Conservation (phyloP, 2,113 vertebrate genomes). For the Rana temporaria region DNA sequence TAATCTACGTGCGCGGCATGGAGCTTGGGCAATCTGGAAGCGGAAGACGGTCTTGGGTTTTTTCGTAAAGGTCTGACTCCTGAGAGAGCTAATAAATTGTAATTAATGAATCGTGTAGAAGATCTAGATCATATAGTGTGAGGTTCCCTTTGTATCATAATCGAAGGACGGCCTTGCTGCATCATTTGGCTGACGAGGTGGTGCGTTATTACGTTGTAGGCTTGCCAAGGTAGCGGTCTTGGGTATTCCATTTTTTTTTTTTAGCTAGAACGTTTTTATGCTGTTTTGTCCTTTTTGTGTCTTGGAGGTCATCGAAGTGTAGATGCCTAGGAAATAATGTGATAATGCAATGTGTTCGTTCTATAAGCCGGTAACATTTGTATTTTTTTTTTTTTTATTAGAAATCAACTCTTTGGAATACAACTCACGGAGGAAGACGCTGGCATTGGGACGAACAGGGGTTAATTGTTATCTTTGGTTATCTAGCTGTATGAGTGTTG, state of each 20-base stretch:
- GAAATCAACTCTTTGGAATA: slow-evolving; percentile 57
- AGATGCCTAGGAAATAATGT: no score
- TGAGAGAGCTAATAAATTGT: slow-evolving; percentile 5
- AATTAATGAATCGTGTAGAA: slow-evolving; percentile 21
- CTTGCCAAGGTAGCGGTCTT: background rate
- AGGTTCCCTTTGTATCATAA: slow-evolving; percentile 14
- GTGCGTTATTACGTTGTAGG: slow-evolving; percentile 1
- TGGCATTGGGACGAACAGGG: slow-evolving; percentile 67
- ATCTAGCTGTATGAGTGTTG: slow-evolving; percentile 88
- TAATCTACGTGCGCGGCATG: background rate
- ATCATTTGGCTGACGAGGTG: slow-evolving; percentile 25
- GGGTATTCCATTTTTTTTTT: background rate
- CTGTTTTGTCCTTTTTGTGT: background rate
- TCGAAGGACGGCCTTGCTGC: background rate
- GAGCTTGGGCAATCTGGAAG: background rate
- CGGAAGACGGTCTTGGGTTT: background rate
- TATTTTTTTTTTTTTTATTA: slow-evolving; percentile 61
- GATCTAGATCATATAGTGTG: background rate
- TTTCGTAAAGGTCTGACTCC: background rate
- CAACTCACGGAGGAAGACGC: slow-evolving; percentile 9
- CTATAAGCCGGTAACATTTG: slow-evolving; percentile 59
- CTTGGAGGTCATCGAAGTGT: background rate
- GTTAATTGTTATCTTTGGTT: slow-evolving; percentile 90
- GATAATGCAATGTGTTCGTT: background rate
- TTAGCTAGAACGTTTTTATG: background rate